Percentiles rank a stretch among this genome's conserved stretches.
Evolutionary conservation across 2,797 vertebrate species (phyloP).

Genomic region (Enteromius trimaculatus): DNA sequence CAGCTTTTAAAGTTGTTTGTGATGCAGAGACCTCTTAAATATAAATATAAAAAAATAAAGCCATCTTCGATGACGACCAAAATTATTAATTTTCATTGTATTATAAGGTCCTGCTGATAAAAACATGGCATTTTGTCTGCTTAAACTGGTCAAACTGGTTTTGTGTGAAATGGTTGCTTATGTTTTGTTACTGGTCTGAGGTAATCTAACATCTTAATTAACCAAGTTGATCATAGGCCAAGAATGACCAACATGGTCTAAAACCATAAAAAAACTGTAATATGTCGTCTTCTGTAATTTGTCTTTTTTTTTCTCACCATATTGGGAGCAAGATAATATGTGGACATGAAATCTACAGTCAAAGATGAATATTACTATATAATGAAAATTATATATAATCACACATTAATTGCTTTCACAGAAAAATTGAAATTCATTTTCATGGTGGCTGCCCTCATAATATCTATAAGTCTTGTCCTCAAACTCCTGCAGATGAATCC

Average conservation of each 20-base stretch:
- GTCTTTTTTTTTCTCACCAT: neutral
- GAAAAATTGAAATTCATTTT: constrained; percentile 19
- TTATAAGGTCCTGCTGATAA: neutral
- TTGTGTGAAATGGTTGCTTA: neutral
- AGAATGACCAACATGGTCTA: neutral
- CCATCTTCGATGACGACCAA: neutral
- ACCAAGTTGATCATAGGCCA: neutral
- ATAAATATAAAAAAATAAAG: no score
- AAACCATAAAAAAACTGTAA: neutral
- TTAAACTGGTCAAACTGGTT: constrained; percentile 4
- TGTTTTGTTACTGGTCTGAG: neutral
- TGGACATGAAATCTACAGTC: neutral
- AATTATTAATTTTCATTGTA: neutral
- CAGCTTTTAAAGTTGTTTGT: neutral
- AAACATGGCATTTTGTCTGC: neutral
- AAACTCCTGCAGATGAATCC: constrained; percentile 5
- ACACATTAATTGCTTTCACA: constrained; percentile 33
- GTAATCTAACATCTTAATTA: neutral
- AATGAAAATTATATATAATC: neutral
- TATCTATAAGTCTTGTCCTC: constrained; percentile 17
- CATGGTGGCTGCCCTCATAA: neutral
- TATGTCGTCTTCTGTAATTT: neutral
- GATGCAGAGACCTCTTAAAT: neutral
- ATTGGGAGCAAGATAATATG: neutral
- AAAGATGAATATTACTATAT: neutral